phyloP scores from a whole-genome alignment of 1,140 invertebrate species.

The Thereuonema tuberculata region DNA sequence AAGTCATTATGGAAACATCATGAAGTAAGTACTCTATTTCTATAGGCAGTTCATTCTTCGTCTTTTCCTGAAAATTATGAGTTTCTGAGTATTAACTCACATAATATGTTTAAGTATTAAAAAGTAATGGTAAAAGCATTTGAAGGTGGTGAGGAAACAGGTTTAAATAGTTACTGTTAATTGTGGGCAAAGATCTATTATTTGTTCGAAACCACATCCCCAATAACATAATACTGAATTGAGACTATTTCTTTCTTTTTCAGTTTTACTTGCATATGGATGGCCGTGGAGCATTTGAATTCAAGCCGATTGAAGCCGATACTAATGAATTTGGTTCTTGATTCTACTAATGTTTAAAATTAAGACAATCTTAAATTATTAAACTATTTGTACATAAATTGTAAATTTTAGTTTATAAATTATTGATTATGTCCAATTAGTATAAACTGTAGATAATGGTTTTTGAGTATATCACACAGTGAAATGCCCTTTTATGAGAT shows the following conservation, averaged over 20 bases:
- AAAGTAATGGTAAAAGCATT: neutral
- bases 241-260: neutral
- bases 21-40: conserved; percentile 45
- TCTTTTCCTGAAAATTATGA: neutral
- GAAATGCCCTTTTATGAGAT: too few species aligned
- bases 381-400: too few species aligned
- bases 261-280: conserved; percentile 75
- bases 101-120: neutral
- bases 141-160: neutral
- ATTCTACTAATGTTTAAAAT: neutral
- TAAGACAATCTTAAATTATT: neutral
- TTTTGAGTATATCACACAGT: too few species aligned
- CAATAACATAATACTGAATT: too few species aligned
- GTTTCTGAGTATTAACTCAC: neutral
- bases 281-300: conserved; percentile 75
- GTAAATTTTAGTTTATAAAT: too few species aligned
- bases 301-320: conserved; percentile 65
- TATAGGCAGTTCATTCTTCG: neutral
- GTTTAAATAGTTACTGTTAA: neutral
- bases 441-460: too few species aligned
- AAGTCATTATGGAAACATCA: conserved; percentile 94
- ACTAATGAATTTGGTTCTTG: conserved; percentile 87
- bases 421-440: too few species aligned
- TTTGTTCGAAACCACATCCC: too few species aligned
- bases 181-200: neutral